Base-by-base conservation (phyloP, 2,888 invertebrate genomes). In the Sphecodes monilicornis region DNA sequence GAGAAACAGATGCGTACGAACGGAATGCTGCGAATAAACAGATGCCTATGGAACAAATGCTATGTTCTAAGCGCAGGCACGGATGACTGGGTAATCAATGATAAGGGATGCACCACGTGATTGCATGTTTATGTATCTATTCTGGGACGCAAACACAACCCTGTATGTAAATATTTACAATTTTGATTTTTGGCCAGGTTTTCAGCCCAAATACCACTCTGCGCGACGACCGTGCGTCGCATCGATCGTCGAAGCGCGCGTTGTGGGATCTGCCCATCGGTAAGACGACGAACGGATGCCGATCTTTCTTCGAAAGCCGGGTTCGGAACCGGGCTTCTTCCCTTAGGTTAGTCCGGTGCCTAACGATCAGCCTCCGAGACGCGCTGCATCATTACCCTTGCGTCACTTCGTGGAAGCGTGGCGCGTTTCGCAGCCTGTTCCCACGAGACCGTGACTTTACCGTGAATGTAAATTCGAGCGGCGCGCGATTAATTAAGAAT, bases 401-500 rank as follows among this genome's bases (percentile, higher is more conserved):
- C 84, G 76, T 84, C 76, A 84, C 73, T 85, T 75, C 80, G 54
- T 46, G 71, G 76, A 82, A 74, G 54, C 69, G 46, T 22, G 71
- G 74, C 66, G 64, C 54, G 32, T 78, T 77, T 71, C 64, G 64
- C 26, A 78, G 78, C 60, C 70, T 54, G 39, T 78, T 82, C 70
- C 74, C 71, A 83, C 77, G 74, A 85, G 78, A 79, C 71, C 87
- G 80, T 76, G 82, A 84, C 82, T 86, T 82, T 85, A 76, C 43
- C 72, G 75, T 18, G 73, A 85, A 86, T 80, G 78, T 76, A 82
- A 79, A 80, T 84, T 74, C 39, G 43, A 32, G 41, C 57, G 72
- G 60, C 79, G 83, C 82, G 83, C 82, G 80, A 88, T 90, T 87
- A 87, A 90, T 87, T 88, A 86, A 82, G 78, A 86, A 80, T 41